Evolutionary conservation across 2,888 invertebrate species (phyloP), one percentile per base, ranked within the genome.

Genomic region (Epiblema foenella): DNA sequence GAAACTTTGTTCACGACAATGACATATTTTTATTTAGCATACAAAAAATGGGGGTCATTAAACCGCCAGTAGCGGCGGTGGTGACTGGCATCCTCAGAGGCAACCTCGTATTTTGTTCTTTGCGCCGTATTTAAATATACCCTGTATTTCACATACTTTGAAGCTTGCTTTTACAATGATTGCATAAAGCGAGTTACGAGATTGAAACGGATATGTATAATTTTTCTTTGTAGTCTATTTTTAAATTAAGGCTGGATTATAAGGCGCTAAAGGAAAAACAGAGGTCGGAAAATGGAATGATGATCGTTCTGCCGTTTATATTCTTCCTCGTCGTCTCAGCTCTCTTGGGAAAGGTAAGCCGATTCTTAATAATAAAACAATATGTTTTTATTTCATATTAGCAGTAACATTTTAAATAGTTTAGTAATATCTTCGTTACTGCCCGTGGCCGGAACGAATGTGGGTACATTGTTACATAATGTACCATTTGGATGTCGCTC

Each of bases 21-120:
- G 76, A 76, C 73, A 75, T 77, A 78, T 78, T 75, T 77, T 77
- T 81, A 81, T 83, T 83, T 82, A 76, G 80, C 78, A 79, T 71
- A 79, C 76, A 80, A 83, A 82, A 82, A 83, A 83, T 83, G 80
- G 74, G 76, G 74, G 76, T 76, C 83, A 81, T 83, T 81, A 74
- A 69, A 69, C 56, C 68, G 63, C 58, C 52, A 51, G 33, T 39
- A 49, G 72, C 69, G 69, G 75, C 24, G 75, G 70, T 74, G 73
- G 73, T 52, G 64, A 70, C 64, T 49, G 52, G 56, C 39, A 52
- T 59, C 58, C 20, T 51, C 37, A 20, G 37, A 52, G n/a, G n/a
- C 11, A 39, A 54, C 37, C 64, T 39, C 52, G 39, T 11, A 39
- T 64, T n/a, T 20, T 39, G 20, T 10, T n/a, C 8, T 5, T 39